A percentile compares a stretch with the other conserved stretches of the same genome.
Conservation (phyloP, 2,797 vertebrate species). For the Leptoclinus maculatus region DNA sequence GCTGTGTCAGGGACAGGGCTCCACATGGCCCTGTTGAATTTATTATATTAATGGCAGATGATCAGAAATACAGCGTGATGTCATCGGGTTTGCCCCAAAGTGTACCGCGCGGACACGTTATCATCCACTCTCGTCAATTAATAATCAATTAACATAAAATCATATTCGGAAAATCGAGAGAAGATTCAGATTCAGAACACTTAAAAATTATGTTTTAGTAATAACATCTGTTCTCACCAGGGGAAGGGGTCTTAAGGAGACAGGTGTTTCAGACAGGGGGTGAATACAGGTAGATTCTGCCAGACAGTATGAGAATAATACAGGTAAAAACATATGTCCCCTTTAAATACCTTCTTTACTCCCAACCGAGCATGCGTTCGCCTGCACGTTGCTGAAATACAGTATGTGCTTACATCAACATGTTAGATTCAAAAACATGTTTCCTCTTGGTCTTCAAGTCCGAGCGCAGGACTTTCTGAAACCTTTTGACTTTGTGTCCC, state of each 20-base stretch:
- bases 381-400: neutral
- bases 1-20: slow-evolving; percentile 5
- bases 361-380: neutral
- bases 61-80: slow-evolving; percentile 15
- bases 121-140: no score
- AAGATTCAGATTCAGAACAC: no score
- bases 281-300: neutral
- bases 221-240: no score
- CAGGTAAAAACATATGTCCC: no score
- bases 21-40: slow-evolving; percentile 41
- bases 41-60: slow-evolving; percentile 50
- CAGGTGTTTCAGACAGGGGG: no score
- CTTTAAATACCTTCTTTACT: neutral
- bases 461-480: neutral
- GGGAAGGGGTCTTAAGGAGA: no score
- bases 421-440: neutral
- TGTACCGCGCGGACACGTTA: neutral
- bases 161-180: no score
- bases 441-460: neutral
- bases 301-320: no score
- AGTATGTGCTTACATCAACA: neutral
- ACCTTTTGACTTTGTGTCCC: neutral
- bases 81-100: slow-evolving; percentile 15
- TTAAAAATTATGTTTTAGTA: no score
- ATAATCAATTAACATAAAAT: no score